Evolutionary conservation across 2,113 vertebrate genomes (phyloP).

Genomic region (Brachyhypopomus occidentalis): DNA sequence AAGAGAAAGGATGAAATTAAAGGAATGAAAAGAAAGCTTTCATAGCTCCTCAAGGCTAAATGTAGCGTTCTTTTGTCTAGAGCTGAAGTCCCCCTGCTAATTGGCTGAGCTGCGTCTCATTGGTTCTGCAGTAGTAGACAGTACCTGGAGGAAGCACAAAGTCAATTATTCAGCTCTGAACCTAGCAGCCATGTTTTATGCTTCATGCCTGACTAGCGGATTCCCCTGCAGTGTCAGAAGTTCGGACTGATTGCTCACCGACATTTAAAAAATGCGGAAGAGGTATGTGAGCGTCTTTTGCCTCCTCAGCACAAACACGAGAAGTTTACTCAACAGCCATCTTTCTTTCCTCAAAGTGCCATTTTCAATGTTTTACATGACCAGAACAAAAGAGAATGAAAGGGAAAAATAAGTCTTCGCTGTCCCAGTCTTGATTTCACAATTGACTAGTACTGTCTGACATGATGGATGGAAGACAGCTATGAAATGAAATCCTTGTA

Average conservation of each 20-base stretch:
- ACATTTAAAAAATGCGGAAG: neutral
- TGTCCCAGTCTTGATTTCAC: neutral
- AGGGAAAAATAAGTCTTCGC: neutral
- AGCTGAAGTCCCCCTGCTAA: constrained; percentile 43
- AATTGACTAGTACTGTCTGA: neutral
- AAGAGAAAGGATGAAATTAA: constrained; percentile 46
- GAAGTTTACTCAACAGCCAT: neutral
- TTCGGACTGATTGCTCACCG: neutral
- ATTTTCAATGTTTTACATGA: neutral
- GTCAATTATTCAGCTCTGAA: constrained; percentile 7
- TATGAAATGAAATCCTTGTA: neutral
- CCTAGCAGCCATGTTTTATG: neutral
- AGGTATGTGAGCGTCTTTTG: neutral
- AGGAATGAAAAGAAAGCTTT: constrained; percentile 28
- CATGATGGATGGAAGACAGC: neutral
- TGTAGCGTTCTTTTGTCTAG: constrained; percentile 22
- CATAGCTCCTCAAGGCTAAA: constrained; percentile 39
- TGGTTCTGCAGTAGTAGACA: constrained; percentile 10
- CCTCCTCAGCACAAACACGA: constrained; percentile 4
- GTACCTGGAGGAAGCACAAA: neutral
- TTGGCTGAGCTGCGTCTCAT: constrained; percentile 45
- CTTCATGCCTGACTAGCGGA: neutral
- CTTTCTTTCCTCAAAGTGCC: neutral
- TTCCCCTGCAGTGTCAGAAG: constrained; percentile 3
- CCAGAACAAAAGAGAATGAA: neutral